Conservation (phyloP, 1,140 invertebrate genomes). For the Laupala kohalensis region DNA sequence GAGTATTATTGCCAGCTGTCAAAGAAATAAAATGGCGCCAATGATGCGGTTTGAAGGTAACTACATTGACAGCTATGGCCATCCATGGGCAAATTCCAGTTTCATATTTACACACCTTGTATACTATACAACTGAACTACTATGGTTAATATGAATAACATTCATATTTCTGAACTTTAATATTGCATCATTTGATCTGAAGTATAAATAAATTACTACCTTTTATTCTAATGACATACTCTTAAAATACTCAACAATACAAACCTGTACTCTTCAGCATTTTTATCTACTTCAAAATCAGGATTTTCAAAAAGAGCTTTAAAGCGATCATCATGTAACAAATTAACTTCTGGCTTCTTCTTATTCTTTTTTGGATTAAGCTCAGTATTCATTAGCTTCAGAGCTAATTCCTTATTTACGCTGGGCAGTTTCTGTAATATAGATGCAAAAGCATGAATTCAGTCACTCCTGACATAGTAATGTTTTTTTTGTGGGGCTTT, state of each 20-base stretch:
- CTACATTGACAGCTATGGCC: too few relatives aligned
- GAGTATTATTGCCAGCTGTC: too few relatives aligned
- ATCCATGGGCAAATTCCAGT: too few relatives aligned
- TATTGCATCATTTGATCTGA: not conserved
- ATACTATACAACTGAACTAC: not conserved
- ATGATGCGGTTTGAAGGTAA: too few relatives aligned
- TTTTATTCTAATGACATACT: not conserved
- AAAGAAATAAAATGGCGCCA: too few relatives aligned
- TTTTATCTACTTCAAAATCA: conserved; percentile 85
- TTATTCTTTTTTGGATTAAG: conserved; percentile 42
- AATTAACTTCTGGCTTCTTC: conserved; percentile 39
- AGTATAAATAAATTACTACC: not conserved
- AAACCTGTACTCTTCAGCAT: conserved; percentile 64
- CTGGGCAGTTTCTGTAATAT: conserved; percentile 43
- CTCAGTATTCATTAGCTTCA: conserved; percentile 61
- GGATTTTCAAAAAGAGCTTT: conserved; percentile 81
- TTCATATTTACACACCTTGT: not conserved
- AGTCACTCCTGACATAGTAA: too few relatives aligned
- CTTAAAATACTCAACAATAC: conserved; percentile 2
- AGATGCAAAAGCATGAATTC: not conserved
- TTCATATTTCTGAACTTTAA: not conserved
- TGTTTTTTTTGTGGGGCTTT: too few relatives aligned
- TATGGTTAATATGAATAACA: not conserved
- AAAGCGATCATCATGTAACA: conserved; percentile 80
- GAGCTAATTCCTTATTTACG: conserved; percentile 74